Conservation (phyloP, 2,888 invertebrate species). For the Chouioia cunea region DNA sequence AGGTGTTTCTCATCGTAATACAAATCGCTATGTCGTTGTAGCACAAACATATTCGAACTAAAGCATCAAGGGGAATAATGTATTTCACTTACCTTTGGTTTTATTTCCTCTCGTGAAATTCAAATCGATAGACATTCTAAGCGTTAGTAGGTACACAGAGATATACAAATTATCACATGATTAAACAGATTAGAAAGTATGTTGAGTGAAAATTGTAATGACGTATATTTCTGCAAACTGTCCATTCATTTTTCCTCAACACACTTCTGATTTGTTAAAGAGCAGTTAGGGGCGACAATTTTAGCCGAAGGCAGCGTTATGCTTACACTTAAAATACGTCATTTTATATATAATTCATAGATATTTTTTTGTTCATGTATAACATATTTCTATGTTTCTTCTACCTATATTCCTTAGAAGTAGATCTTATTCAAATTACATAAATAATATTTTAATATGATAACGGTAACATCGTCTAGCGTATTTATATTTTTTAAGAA, state of each 20-base stretch:
- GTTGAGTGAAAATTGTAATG: conserved; percentile 27
- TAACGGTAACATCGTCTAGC: conserved; percentile 64
- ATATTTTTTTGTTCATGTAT: conserved; percentile 51
- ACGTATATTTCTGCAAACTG: not conserved
- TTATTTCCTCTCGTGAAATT: conserved; percentile 33
- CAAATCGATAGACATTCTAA: conserved; percentile 44
- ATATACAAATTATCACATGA: conserved; percentile 67
- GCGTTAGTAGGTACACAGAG: conserved; percentile 62
- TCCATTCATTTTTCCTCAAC: conserved; percentile 33
- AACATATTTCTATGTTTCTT: conserved; percentile 37
- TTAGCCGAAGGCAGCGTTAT: conserved; percentile 67
- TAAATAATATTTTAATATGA: conserved; percentile 65
- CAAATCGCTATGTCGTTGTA: conserved; percentile 17
- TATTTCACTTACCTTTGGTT: conserved; percentile 44
- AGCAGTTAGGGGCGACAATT: conserved; percentile 62
- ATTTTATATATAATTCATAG: conserved; percentile 55
- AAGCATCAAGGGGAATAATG: conserved; percentile 49
- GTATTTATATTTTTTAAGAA: conserved; percentile 42
- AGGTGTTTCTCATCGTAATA: too few relatives aligned
- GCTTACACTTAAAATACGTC: conserved; percentile 50
- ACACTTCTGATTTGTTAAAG: conserved; percentile 61
- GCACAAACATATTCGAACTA: conserved; percentile 46
- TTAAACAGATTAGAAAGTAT: conserved; percentile 60
- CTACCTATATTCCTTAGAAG: conserved; percentile 49
- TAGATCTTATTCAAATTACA: conserved; percentile 53